A percentile compares a stretch with the other conserved stretches of the same genome.
Evolutionary conservation across 2,797 vertebrate species (phyloP).

Genomic region (Sylvia borin): DNA sequence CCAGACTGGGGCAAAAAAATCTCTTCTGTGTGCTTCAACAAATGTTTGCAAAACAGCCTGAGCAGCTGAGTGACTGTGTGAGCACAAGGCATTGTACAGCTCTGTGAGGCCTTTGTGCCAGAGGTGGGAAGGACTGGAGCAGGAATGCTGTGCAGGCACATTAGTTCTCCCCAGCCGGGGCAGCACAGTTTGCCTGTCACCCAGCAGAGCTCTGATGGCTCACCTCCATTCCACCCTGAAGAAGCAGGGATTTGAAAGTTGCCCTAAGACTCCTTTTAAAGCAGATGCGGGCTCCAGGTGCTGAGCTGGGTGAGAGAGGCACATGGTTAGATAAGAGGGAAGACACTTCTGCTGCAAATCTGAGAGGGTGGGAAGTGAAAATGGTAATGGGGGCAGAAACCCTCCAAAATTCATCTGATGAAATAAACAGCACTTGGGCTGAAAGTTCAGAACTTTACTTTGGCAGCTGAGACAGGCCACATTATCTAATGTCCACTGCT

Average conservation of each 20-base stretch:
- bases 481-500: conserved; percentile 65
- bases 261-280: background rate
- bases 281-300: background rate
- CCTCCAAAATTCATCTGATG: background rate
- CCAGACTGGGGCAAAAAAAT: conserved; percentile 17
- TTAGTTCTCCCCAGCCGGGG: background rate
- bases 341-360: background rate
- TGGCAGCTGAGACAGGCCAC: conserved; percentile 56
- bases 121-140: background rate
- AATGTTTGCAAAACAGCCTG: conserved; percentile 36
- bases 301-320: background rate
- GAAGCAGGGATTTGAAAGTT: background rate
- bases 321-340: background rate
- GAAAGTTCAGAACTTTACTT: conserved; percentile 60
- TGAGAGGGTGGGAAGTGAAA: background rate
- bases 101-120: background rate
- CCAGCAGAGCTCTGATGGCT: background rate
- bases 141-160: background rate
- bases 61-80: background rate
- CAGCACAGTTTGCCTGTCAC: background rate
- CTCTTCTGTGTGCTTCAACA: background rate
- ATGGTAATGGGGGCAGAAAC: background rate
- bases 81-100: background rate
- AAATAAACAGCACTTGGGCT: conserved; percentile 42
- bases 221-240: background rate